phyloP scores from a whole-genome alignment of 2,797 vertebrate species.

The Bradypus variegatus region DNA sequence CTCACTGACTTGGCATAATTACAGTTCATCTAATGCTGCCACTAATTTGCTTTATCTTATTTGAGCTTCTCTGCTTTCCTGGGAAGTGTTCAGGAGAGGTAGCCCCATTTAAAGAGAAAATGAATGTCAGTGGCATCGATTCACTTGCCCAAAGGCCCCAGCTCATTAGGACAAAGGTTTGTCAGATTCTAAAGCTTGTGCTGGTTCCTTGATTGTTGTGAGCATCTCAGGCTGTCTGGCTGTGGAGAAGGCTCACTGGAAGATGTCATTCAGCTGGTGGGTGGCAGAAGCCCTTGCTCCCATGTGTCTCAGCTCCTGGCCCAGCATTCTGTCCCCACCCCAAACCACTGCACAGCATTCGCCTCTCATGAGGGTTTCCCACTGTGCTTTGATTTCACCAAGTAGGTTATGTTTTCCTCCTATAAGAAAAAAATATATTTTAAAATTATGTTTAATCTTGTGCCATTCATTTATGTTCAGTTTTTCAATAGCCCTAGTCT shows the following conservation, averaged over 20 bases:
- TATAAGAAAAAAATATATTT: background rate
- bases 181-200: background rate
- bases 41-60: background rate
- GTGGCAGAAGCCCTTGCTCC: background rate
- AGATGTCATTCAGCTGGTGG: fast-evolving
- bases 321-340: too few species aligned
- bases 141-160: background rate
- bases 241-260: too few species aligned
- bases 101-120: background rate
- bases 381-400: background rate
- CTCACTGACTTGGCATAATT: background rate
- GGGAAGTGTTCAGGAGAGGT: background rate
- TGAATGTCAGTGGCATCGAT: background rate
- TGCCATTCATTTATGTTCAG: background rate
- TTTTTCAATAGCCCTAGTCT: background rate
- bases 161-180: background rate
- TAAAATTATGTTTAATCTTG: background rate
- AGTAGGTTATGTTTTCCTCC: background rate
- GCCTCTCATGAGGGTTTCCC: too few species aligned
- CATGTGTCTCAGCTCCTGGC: background rate
- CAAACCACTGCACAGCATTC: too few species aligned
- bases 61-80: background rate
- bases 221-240: background rate
- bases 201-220: background rate
- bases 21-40: background rate